A percentile compares a stretch with the other conserved stretches of the same genome.
These are phyloP conservation scores for Lacerta agilis DNA, from an alignment of 2,797 vertebrate species.

Conservation along the genomic window DNA sequence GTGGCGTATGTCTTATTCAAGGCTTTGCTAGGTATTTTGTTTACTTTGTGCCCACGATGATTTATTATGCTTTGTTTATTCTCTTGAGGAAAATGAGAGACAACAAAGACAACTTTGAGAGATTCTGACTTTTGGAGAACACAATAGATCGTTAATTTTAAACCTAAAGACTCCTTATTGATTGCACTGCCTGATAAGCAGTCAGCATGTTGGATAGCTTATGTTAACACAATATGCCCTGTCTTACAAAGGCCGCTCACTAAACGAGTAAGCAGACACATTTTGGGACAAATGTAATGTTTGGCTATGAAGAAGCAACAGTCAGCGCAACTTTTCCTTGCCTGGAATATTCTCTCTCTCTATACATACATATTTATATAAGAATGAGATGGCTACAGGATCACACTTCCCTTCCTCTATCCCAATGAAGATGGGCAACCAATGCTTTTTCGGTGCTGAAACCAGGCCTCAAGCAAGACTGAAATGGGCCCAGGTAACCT, in stretches of 20 bases:
- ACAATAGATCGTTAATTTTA: slow-evolving; percentile 81
- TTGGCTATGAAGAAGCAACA: neutral
- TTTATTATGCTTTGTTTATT: slow-evolving; percentile 73
- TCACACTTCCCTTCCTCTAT: too few species aligned
- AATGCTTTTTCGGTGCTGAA: too few species aligned
- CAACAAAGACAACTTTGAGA: slow-evolving; percentile 77
- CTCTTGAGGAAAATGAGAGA: slow-evolving; percentile 74
- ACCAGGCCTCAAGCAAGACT: too few species aligned
- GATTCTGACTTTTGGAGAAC: slow-evolving; percentile 78
- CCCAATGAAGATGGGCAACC: too few species aligned
- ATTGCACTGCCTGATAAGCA: slow-evolving; percentile 70
- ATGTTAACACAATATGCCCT: slow-evolving; percentile 60
- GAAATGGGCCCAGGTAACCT: too few species aligned
- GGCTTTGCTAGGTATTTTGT: slow-evolving; percentile 65
- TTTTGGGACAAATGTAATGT: neutral
- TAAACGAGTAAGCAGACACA: slow-evolving; percentile 37
- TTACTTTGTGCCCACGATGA: slow-evolving; percentile 70
- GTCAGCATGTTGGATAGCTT: slow-evolving; percentile 55
- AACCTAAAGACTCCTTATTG: slow-evolving; percentile 79
- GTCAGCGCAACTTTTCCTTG: neutral
- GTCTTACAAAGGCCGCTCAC: slow-evolving; percentile 54
- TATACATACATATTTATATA: too few species aligned
- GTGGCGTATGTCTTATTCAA: slow-evolving; percentile 65
- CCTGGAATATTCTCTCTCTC: neutral
- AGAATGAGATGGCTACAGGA: too few species aligned